Base-by-base conservation (phyloP, 2,888 invertebrate species). In the Sphaerophoria taeniata region DNA sequence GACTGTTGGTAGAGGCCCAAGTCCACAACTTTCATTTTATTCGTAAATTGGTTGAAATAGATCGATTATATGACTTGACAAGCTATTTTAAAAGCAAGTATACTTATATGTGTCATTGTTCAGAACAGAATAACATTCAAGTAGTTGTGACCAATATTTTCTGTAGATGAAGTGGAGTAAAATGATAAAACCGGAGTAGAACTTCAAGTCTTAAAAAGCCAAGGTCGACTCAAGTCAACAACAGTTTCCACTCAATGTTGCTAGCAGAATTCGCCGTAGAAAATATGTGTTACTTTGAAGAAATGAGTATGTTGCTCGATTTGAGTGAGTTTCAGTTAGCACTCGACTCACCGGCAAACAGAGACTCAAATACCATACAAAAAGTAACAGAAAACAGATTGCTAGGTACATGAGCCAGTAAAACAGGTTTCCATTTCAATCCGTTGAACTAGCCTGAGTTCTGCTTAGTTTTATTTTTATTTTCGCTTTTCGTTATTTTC, bases 351-450 rank as follows among this genome's bases (percentile, higher is more conserved):
- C 43, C 11, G 43, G 11, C 6, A 43, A 43, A 43, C 9, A 43
- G 0, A 43, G 12, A 43, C 43, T 43, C 43, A 43, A 43, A 43
- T 43, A 43, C 43, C 7, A 24, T 24, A 24, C 24, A 24, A 24
- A 24, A 39, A 7, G 39, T 39, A 36, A 11, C 16, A 14, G 14
- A 36, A 4, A 36, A 12, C 36, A 14, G 2, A 56, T 4, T 12
- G 36, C 39, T 61, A 60, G 73, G 74, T 69, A 63, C 53, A 75
- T 51, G 24, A 36, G 47, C 43, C 5, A 45, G 55, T 55, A 58
- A 85, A 85, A 85, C 85, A 77, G 73, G 85, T 85, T 85, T 81
- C 61, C 11, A 70, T 63, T 63, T 63, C 9, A 16, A 63, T 63
- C 47, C 63, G 49, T 65, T 49, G 49, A 65, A 65, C 70, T 78